Base-by-base conservation (phyloP, 2,888 invertebrate genomes). In the Harpalus rubripes region DNA sequence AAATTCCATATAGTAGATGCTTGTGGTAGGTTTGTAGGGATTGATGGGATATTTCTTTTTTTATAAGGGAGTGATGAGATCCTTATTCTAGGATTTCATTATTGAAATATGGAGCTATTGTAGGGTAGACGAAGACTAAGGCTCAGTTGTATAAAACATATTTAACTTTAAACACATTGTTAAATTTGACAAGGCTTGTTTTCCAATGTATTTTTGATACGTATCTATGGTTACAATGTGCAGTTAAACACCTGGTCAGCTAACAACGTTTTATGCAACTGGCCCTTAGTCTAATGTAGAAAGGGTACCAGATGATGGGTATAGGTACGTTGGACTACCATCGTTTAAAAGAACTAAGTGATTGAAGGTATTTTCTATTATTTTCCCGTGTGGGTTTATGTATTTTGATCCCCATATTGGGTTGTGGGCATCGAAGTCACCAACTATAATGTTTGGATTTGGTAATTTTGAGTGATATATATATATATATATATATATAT, bases 31-130 rank as follows among this genome's bases (percentile, higher is more conserved):
- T 10, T 52, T 22, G 63, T 59, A 16, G 63, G 10, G 12, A 22
- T 15, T 59, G 59, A 22, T 15, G 0, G 10, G 12, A 26, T 18
- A 22, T 26, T 63, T 85, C 0, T 81, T 76, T 85, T 22, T 84
- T 61, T 10, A 86, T 86, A 0, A 87, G 87, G 39, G 85, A 87
- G 16, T 87, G 87, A 44, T 88, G 87, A 10, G 85, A 86, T 12
- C 85, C 85, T 44, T 86, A 81, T 6, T 78, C 15, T 0, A 87
- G 65, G 0, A 72, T 44, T 0, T 72, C 0, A 1, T 59, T 78
- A 12, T 82, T 15, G 86, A 82, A 87, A 1, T 86, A 44, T 1
- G 86, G 65, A 12, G 86, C 81, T 5, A 87, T 78, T 0, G 56
- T 44, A 1, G 85, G 18, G 15, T 79, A 84, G 12, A 86, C 82